These are phyloP conservation scores for Cyprinus carpio DNA, from an alignment of 2,113 vertebrate genomes.

Conservation along the genomic window DNA sequence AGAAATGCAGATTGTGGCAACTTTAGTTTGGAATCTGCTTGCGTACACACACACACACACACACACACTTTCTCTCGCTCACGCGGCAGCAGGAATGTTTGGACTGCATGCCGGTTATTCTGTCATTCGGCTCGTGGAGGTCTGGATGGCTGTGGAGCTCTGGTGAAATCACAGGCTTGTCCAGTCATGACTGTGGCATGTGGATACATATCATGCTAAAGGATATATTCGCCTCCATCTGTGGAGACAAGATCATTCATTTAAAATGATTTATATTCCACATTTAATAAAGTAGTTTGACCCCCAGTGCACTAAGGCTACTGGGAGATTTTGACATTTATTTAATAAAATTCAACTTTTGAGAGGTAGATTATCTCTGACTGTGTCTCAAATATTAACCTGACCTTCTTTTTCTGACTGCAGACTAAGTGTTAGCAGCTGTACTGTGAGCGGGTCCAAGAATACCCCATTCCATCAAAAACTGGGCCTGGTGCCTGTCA, in stretches of 20 bases:
- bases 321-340: neutral
- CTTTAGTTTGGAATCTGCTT: neutral
- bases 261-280: neutral
- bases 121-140: neutral
- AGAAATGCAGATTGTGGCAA: neutral
- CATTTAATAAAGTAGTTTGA: neutral
- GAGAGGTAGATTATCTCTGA: neutral
- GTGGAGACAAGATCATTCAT: neutral
- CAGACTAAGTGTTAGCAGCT: slow-evolving; percentile 37
- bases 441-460: neutral
- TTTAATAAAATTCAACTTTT: neutral
- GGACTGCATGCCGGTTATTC: neutral
- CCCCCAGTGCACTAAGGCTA: neutral
- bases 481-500: slow-evolving; percentile 19
- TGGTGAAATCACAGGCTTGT: slow-evolving; percentile 12
- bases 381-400: neutral
- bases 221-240: neutral
- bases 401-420: slow-evolving; percentile 15
- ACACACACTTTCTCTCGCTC: neutral
- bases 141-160: neutral
- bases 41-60: neutral
- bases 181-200: slow-evolving; percentile 23
- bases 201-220: neutral
- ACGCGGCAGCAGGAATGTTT: neutral
- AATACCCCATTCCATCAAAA: slow-evolving; percentile 31